A percentile compares a stretch with the other conserved stretches of the same genome.
phyloP scores from a whole-genome alignment of 2,888 invertebrate species.

The Limnephilus marmoratus region DNA sequence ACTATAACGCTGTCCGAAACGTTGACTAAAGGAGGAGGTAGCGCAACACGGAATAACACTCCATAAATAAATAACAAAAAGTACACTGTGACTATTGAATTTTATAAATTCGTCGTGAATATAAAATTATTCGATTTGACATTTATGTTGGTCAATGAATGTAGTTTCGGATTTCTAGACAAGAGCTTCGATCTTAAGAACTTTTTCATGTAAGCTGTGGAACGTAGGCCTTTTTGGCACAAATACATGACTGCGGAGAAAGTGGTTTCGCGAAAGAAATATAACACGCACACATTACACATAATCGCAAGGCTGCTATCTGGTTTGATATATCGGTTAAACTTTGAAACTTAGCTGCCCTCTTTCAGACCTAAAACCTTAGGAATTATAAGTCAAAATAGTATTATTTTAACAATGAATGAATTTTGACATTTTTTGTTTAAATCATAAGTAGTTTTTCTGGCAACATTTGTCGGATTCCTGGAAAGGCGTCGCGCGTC shows the following conservation, averaged over 20 bases:
- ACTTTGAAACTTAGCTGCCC: not conserved
- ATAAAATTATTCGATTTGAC: too few relatives aligned
- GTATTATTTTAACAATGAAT: not conserved
- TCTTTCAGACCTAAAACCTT: not conserved
- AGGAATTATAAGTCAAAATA: not conserved
- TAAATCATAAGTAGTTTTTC: too few relatives aligned
- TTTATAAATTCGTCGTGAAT: too few relatives aligned
- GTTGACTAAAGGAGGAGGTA: too few relatives aligned
- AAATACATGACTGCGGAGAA: not conserved
- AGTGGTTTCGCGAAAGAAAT: not conserved
- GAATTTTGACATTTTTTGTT: too few relatives aligned
- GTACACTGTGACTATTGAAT: too few relatives aligned
- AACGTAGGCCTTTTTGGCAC: not conserved
- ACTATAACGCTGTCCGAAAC: too few relatives aligned
- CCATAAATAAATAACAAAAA: too few relatives aligned
- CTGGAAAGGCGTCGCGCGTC: too few relatives aligned
- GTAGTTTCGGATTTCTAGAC: not conserved
- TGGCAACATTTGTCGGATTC: too few relatives aligned
- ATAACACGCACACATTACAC: not conserved
- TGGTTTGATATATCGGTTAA: too few relatives aligned
- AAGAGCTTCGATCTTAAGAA: not conserved
- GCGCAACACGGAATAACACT: too few relatives aligned
- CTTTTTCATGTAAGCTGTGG: not conserved
- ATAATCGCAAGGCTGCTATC: not conserved
- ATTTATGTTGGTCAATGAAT: not conserved